Evolutionary conservation across 2,797 vertebrate genomes (phyloP).

Genomic region (Varecia variegata): DNA sequence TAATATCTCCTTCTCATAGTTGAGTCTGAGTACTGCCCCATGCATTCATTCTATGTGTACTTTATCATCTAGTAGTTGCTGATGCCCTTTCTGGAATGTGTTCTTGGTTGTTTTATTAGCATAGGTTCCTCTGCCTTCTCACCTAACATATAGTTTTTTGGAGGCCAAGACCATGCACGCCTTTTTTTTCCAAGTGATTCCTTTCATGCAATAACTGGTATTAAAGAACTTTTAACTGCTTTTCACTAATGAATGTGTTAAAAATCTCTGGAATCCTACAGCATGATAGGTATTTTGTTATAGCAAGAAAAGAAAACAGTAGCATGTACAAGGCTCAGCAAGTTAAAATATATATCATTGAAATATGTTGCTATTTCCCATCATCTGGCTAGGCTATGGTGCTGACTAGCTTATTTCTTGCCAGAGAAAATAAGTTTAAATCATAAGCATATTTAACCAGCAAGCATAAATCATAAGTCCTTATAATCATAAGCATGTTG

Average conservation of each 20-base stretch:
- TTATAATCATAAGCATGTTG: slow-evolving; percentile 59
- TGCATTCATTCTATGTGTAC: not conserved
- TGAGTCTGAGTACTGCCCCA: not conserved
- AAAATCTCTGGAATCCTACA: slow-evolving; percentile 29
- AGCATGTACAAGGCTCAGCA: slow-evolving; percentile 62
- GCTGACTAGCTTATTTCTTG: slow-evolving; percentile 72
- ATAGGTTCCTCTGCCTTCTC: not conserved
- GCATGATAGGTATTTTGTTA: slow-evolving; percentile 57
- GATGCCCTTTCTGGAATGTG: not conserved
- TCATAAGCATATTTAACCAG: slow-evolving; percentile 75
- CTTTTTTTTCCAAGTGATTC: not conserved
- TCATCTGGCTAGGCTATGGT: slow-evolving; percentile 51
- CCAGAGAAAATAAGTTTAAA: slow-evolving; percentile 77
- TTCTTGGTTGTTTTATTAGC: not conserved
- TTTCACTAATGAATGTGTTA: slow-evolving; percentile 12
- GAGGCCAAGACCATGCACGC: not conserved
- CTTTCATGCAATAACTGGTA: not conserved
- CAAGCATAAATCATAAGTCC: slow-evolving; percentile 71
- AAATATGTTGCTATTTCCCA: slow-evolving; percentile 62
- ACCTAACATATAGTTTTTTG: not conserved
- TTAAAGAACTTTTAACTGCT: slow-evolving; percentile 11
- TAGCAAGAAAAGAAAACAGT: slow-evolving; percentile 65
- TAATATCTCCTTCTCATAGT: not conserved
- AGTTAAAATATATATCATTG: slow-evolving; percentile 64
- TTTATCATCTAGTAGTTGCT: not conserved